phyloP scores from a whole-genome alignment of 2,113 vertebrate genomes.

The Clarias gariepinus region DNA sequence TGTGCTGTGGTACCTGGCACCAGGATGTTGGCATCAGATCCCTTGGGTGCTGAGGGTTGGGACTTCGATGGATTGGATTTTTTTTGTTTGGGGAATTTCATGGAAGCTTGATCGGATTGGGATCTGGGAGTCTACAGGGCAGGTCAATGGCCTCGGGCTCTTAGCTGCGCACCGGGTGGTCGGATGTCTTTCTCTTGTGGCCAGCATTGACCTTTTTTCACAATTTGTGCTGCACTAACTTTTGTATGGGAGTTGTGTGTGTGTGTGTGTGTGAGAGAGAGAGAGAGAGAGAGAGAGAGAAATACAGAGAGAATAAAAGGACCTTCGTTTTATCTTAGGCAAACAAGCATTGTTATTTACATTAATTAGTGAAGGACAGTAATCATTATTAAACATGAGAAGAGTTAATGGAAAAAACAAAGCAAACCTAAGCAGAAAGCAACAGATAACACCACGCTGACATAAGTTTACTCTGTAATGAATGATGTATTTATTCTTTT shows the following conservation, averaged over 20 bases:
- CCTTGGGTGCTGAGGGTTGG: no score
- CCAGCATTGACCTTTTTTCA: no score
- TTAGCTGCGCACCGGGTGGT: neutral
- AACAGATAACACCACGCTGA: neutral
- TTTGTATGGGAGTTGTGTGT: neutral
- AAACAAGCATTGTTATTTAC: neutral
- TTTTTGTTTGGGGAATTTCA: no score
- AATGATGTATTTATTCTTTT: neutral
- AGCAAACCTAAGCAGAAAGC: neutral
- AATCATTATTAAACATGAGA: slow-evolving; percentile 5
- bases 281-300: no score
- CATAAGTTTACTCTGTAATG: slow-evolving; percentile 9
- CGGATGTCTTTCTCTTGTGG: neutral
- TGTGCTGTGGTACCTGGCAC: no score
- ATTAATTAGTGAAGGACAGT: slow-evolving; percentile 16
- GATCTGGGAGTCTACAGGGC: no score
- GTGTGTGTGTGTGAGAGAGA: no score
- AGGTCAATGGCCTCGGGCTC: no score
- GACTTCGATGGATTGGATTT: no score
- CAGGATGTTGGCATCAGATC: no score
- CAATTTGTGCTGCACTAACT: no score
- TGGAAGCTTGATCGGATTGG: no score
- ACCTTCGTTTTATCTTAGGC: neutral
- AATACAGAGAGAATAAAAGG: neutral
- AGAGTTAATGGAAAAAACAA: slow-evolving; percentile 18